Base-by-base conservation (phyloP, 2,888 invertebrate genomes). In the Drosophila basisetae region DNA sequence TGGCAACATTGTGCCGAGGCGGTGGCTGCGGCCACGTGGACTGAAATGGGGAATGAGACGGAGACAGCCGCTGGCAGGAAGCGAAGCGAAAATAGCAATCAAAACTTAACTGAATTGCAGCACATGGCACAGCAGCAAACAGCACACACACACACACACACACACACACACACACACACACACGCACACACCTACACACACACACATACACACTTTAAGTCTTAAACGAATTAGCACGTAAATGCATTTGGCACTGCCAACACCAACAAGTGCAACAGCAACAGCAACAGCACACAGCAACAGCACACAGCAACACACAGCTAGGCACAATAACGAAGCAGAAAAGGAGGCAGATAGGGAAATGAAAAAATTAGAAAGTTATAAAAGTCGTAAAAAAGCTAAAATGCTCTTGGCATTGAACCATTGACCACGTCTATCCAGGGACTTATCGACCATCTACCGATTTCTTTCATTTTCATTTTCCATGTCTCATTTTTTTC, bases 61-160 rank as follows among this genome's bases (percentile, higher is more conserved):
- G 16, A 54, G 63, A 54, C 55, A 55, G 65, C 73, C 58, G 68
- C 72, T 68, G 63, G 61, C 85, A 85, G 90, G 88, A 87, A 87
- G 80, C 85, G 88, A 89, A 83, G 87, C 89, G 88, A 89, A 87
- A 87, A 87, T 87, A 89, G 87, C 88, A 87, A 87, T 87, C 87
- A 89, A 89, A 87, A 87, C 87, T 87, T 89, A 89, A 87, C 83
- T 87, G 88, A 89, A 87, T 87, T 89, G 89, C 80, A 84, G 80
- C 72, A 73, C 54, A 60, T 54, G 53, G 22, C 31, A 31, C 22
- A 72, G 30, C 70, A 71, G 37, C 64, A 49, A 50, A 53, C 39
- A 39, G 35, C 56, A 59, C 47, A 58, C 55, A 54, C 53, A 49
- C 59, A 31, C 5, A 41, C 30, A 56, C 49, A 43, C 47, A 56